Evolutionary conservation across 2,113 vertebrate species (phyloP), one percentile per base, ranked within the genome.

Genomic region (Morone saxatilis): DNA sequence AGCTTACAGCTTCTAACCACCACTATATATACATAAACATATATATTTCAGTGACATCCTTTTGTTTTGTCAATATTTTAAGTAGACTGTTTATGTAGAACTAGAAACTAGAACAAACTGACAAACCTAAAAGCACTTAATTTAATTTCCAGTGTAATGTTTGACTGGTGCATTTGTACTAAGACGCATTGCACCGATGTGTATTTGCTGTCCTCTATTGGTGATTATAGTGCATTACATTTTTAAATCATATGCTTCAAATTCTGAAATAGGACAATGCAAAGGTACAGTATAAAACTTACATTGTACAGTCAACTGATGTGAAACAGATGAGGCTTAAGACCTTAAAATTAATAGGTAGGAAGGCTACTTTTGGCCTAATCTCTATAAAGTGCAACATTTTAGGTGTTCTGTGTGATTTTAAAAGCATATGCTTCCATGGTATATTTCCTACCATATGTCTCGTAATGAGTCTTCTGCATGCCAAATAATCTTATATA

Each of bases 131-230:
- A 59, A 59, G 3, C 22, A 25, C 10, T 25, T 59, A 4, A 31
- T 62, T 40, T 40, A 36, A 20, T 41, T 62, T 62, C 16, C 60
- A 40, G 4, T 9, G 31, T 31, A 31, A 31, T 31, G 31, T 31
- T 31, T 31, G 31, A 31, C 31, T 31, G 2, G 7, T 3, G 36
- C 16, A 6, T 22, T 41, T 20, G 7, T 8, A 9, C 14, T 9
- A 13, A 36, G 12, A 57, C 31, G 11, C 19, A 7, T 53, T 43
- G 4, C 20, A 62, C 6, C 69, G n/a, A 36, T 54, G 17, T 36
- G 2, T 20, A 50, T 92, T 69, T 94, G 86, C 86, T 88, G 3
- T 84, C 81, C 79, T 86, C 92, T 75, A 80, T 69, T 85, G 92
- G 72, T 11, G 2, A 38, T 25, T 0, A 19, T 14, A 0, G 6